Evolutionary conservation across 2,113 vertebrate genomes (phyloP), one percentile per base, ranked within the genome.

Genomic region (Columba janthina): DNA sequence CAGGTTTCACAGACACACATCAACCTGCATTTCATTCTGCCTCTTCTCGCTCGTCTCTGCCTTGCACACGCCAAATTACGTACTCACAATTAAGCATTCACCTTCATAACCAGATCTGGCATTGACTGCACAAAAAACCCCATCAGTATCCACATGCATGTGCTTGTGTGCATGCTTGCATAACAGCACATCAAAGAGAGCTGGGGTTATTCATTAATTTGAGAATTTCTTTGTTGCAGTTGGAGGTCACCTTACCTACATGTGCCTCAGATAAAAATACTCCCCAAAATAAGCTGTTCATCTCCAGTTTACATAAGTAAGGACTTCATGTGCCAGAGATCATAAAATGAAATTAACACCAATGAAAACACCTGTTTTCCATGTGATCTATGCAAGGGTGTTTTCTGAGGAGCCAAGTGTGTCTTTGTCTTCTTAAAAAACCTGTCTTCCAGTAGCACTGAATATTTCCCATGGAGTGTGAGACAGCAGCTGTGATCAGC

Each of bases 91-190:
- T 48, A 34, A 31, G 56, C n/a, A 3, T 11, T 6, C 40, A 4
- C n/a, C 31, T 60, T 21, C 28, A 7, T 46, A 46, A 46, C 44
- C 78, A 60, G 26, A 20, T 17, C 66, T 67, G 28, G 40, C 34
- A 1, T 0, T 51, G 79, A 6, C 53, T 32, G 31, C 50, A 62
- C 48, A 44, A 9, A 46, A 29, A n/a, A 9, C 8, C 50, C 22
- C 26, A 6, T 7, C 40, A 29, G 32, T 8, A 3, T 15, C 38
- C 29, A 5, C 34, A 1, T 9, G 44, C 28, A 4, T 0, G 1
- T 40, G 42, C 26, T 25, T 13, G 79, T 83, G 71, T 1, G 0
- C 3, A 73, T 53, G 32, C 74, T 67, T 32, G 14, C 32, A 7
- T 6, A 62, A 6, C 13, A 71, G n/a, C 50, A 16, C 16, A 0